These are phyloP conservation scores for Rhipidura dahli DNA, from an alignment of 2,113 vertebrate genomes.

Conservation along the genomic window DNA sequence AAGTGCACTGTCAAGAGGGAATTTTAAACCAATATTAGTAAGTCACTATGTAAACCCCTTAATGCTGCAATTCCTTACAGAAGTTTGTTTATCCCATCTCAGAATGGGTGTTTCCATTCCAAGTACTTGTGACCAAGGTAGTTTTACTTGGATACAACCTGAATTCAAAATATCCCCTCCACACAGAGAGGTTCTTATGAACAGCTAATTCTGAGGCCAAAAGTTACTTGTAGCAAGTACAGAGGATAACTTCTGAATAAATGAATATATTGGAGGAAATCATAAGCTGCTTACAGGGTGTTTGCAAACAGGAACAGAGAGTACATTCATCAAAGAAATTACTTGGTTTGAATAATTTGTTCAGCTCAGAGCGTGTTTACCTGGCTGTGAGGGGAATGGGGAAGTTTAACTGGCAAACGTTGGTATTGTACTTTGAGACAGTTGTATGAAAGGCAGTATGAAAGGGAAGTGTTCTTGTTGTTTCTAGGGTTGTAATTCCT, in stretches of 20 bases:
- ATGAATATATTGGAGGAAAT: neutral
- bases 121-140: neutral
- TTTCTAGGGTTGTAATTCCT: neutral
- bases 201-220: neutral
- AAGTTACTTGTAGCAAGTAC: neutral
- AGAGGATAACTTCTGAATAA: conserved; percentile 17
- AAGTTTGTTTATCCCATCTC: neutral
- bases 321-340: conserved; percentile 2
- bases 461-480: fast-evolving
- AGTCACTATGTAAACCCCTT: neutral
- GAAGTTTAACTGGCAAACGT: neutral
- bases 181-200: neutral
- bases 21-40: neutral
- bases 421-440: neutral
- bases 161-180: neutral
- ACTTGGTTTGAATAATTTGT: neutral
- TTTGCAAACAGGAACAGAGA: conserved; percentile 46
- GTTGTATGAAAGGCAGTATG: neutral
- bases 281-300: neutral
- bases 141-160: neutral
- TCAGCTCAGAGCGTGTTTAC: neutral
- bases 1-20: neutral
- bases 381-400: neutral
- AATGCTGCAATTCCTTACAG: neutral
- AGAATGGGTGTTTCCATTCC: neutral